Evolutionary conservation across 2,888 invertebrate species (phyloP), one percentile per base, ranked within the genome.

Genomic region (Tenthredo notha): DNA sequence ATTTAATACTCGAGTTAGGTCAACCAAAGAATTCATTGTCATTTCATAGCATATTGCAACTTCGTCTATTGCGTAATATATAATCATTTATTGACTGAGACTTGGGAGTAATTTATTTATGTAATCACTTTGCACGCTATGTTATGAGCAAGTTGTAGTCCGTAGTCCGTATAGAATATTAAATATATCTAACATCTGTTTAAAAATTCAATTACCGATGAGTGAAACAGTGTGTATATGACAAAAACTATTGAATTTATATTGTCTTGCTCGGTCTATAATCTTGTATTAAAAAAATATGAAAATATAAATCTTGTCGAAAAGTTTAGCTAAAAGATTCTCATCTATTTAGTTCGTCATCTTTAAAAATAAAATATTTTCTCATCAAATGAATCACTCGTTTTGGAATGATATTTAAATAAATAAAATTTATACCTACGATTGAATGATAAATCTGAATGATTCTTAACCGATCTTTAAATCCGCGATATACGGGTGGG

Each of bases 311-410:
- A 67, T 67, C 33, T 33, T 29, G 3, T 4, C 6, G 18, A 33
- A 67, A 54, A 67, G 10, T 29, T 67, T 15, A 67, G 15, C 6
- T 18, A 33, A 29, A 18, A 54, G 18, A 33, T 47, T 47, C 47
- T 4, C 29, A 67, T 33, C 33, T 33, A 12, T 33, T 67, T 18
- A 3, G 33, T 67, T 10, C 33, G 80, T 80, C 80, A 80, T 80
- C 12, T 33, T 61, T 80, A 80, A 80, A 80, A 80, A 80, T 80
- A 58, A 12, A 37, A 43, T 37, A 21, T 80, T 80, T 80, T 54
- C 40, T 80, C 61, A 58, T 61, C 80, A 80, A 33, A 61, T 61
- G 40, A 61, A 37, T 80, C 80, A 80, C 21, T n/a, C 4, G 29
- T 33, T 77, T 29, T 54, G 54, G n/a, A 54, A 18, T 54, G 29